Conservation (phyloP, 2,888 invertebrate species). For the Hirtodrosophila histrioides region DNA sequence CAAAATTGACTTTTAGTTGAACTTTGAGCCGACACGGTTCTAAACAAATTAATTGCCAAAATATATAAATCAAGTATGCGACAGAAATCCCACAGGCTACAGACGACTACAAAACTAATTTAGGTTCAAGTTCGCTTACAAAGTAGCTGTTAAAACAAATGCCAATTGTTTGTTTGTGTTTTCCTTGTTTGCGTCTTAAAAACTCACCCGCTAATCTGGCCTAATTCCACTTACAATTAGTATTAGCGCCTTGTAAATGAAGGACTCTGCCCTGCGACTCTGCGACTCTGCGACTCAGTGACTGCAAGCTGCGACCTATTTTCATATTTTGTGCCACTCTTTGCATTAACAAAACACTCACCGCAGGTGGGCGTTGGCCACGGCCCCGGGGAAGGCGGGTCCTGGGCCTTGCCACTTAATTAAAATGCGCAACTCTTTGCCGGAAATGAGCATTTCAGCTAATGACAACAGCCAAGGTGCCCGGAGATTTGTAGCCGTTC, state of each 20-base stretch:
- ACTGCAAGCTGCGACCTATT: constrained; percentile 56
- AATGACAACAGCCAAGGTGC: constrained; percentile 62
- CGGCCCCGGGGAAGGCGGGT: constrained; percentile 5
- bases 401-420: constrained; percentile 59
- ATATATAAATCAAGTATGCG: neutral
- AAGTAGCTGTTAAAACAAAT: constrained; percentile 46
- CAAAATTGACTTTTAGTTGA: constrained; percentile 60
- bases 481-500: constrained; percentile 45
- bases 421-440: constrained; percentile 77
- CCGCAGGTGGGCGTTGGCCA: constrained; percentile 54
- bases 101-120: constrained; percentile 11
- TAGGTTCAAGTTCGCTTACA: constrained; percentile 31
- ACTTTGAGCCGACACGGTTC: neutral
- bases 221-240: constrained; percentile 79
- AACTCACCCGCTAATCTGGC: constrained; percentile 66
- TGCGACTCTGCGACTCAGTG: constrained; percentile 10
- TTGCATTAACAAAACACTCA: constrained; percentile 64
- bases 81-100: neutral
- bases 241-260: constrained; percentile 72
- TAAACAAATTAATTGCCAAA: constrained; percentile 27
- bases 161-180: constrained; percentile 34
- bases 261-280: constrained; percentile 6
- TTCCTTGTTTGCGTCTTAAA: constrained; percentile 31
- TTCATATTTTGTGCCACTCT: constrained; percentile 68
- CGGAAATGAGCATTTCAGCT: constrained; percentile 76